A percentile compares a stretch with the other conserved stretches of the same genome.
phyloP scores from a whole-genome alignment of 2,888 invertebrate genomes.

The Rotaria magnacalcarata region DNA sequence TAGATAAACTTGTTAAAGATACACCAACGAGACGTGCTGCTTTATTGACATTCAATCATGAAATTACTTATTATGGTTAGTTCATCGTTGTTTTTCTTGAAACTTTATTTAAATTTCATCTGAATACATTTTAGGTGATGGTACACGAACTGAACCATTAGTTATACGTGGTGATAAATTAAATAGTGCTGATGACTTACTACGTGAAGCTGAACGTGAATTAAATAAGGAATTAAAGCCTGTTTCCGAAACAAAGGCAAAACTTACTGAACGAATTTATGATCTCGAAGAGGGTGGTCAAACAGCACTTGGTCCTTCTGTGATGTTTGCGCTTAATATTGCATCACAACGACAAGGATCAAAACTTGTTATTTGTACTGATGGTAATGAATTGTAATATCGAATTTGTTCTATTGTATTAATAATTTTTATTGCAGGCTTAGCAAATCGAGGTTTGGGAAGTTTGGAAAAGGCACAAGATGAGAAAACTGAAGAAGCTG shows the following conservation, averaged over 20 bases:
- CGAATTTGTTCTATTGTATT: background rate
- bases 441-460: constrained; percentile 57
- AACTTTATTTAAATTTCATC: background rate
- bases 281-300: constrained; percentile 56
- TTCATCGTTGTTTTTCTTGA: background rate
- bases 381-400: constrained; percentile 48
- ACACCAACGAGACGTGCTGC: constrained; percentile 54
- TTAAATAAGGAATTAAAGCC: constrained; percentile 38
- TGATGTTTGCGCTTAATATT: constrained; percentile 53
- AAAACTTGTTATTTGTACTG: constrained; percentile 58
- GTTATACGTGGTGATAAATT: constrained; percentile 21
- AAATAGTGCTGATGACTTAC: constrained; percentile 36
- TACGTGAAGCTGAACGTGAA: constrained; percentile 14
- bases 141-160: background rate
- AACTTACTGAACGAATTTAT: constrained; percentile 36
- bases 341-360: constrained; percentile 55
- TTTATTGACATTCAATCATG: constrained; percentile 55
- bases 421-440: constrained; percentile 47
- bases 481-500: constrained; percentile 48
- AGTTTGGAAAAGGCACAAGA: constrained; percentile 50
- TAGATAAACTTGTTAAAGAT: constrained; percentile 53
- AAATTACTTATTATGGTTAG: constrained; percentile 49
- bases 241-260: constrained; percentile 23
- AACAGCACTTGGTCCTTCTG: constrained; percentile 57
- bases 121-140: background rate